Conservation (phyloP, 2,888 invertebrate species). For the Pinctada fucata region DNA sequence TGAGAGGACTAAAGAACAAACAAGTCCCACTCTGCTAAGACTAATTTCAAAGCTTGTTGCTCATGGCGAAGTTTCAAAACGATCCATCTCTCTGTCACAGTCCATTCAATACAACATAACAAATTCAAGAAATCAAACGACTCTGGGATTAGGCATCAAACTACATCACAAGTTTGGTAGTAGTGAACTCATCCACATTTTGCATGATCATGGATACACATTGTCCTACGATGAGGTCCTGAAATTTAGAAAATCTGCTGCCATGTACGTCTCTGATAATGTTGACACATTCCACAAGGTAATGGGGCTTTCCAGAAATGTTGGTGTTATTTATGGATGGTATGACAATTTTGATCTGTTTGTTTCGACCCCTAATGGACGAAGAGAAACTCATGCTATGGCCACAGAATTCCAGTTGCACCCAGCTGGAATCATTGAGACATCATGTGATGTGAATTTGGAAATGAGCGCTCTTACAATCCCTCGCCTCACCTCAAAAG, state of each 20-base stretch:
- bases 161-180: slow-evolving; percentile 36
- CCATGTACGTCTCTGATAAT: slow-evolving; percentile 20
- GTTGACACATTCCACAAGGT: slow-evolving; percentile 16
- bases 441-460: slow-evolving; percentile 5
- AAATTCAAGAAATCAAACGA: slow-evolving; percentile 4
- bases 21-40: background rate
- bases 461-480: slow-evolving; percentile 16
- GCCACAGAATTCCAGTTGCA: slow-evolving; percentile 30
- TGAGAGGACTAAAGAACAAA: slow-evolving; percentile 1
- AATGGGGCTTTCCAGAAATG: slow-evolving; percentile 19
- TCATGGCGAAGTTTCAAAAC: background rate
- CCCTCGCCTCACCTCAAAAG: slow-evolving; percentile 12
- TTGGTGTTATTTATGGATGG: slow-evolving; percentile 21
- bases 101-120: slow-evolving; percentile 7
- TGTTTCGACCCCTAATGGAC: slow-evolving; percentile 25
- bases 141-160: slow-evolving; percentile 15
- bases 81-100: slow-evolving; percentile 13
- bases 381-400: slow-evolving; percentile 32
- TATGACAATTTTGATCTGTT: slow-evolving; percentile 28
- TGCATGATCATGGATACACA: slow-evolving; percentile 28
- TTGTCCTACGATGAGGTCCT: slow-evolving; percentile 28
- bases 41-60: slow-evolving; percentile 1
- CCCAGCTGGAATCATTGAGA: slow-evolving; percentile 22
- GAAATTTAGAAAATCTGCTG: slow-evolving; percentile 10
- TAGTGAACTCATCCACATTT: slow-evolving; percentile 23